A percentile compares a stretch with the other conserved stretches of the same genome.
These are phyloP conservation scores for Brachymystax lenok DNA, from an alignment of 2,797 vertebrate genomes.

Conservation along the genomic window DNA sequence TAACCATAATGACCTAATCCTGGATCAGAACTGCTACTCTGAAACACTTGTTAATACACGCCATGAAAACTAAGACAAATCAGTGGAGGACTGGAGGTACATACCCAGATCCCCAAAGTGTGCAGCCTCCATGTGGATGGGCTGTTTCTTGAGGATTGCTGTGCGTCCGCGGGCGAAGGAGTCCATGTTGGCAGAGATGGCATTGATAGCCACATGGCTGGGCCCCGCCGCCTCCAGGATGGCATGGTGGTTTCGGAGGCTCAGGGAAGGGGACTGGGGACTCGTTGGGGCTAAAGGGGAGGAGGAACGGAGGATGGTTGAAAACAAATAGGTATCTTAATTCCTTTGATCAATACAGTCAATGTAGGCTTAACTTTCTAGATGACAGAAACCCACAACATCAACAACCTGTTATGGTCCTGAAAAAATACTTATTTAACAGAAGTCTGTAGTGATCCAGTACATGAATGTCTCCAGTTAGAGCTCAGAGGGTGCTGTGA, in stretches of 20 bases:
- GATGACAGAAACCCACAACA: background rate
- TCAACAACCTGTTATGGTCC: background rate
- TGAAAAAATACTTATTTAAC: no score
- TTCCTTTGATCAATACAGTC: background rate
- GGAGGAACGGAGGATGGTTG: background rate
- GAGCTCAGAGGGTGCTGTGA: background rate
- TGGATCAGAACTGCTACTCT: background rate
- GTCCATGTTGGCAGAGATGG: constrained; percentile 99
- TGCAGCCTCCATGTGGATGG: constrained; percentile 96
- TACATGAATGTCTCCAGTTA: background rate
- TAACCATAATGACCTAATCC: no score
- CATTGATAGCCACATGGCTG: constrained; percentile 96
- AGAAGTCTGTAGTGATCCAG: background rate
- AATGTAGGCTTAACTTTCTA: background rate
- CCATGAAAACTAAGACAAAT: background rate
- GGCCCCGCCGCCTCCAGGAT: constrained; percentile 93
- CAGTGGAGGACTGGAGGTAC: background rate
- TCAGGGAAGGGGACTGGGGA: constrained; percentile 85
- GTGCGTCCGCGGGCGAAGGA: constrained; percentile 95
- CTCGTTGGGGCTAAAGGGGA: constrained; percentile 71
- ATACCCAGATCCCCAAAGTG: constrained; percentile 98
- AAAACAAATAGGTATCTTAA: background rate
- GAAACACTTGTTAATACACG: background rate
- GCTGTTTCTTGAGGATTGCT: constrained; percentile 96
- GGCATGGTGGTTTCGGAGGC: constrained; percentile 88